Evolutionary conservation across 2,888 invertebrate genomes (phyloP).

Genomic region (Baccha elongata): DNA sequence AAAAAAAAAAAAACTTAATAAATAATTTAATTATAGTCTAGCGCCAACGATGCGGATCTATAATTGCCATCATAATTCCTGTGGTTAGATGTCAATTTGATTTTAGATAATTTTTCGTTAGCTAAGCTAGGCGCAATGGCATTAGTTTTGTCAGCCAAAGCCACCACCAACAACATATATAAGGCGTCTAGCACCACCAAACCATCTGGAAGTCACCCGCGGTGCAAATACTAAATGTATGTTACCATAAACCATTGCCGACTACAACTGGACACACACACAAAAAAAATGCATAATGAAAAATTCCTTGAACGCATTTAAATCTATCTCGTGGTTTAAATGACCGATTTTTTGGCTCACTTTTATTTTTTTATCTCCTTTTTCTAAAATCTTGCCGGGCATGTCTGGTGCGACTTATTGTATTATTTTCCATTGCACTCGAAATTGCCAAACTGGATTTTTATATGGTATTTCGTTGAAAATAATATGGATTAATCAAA

Average conservation of each 20-base stretch:
- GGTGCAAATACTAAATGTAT: constrained; percentile 30
- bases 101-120: constrained; percentile 57
- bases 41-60: constrained; percentile 57
- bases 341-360: constrained; percentile 21
- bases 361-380: not conserved
- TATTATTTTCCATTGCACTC: not conserved
- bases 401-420: constrained; percentile 1
- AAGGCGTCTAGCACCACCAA: too few relatives aligned
- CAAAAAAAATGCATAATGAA: not conserved
- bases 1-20: constrained; percentile 13
- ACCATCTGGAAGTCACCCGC: constrained; percentile 42
- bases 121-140: not conserved
- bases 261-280: not conserved
- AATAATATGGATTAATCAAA: too few relatives aligned
- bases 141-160: constrained; percentile 39
- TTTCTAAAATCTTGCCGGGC: constrained; percentile 30
- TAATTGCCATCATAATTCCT: constrained; percentile 67
- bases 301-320: constrained; percentile 62
- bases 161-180: constrained; percentile 9
- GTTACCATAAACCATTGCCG: not conserved
- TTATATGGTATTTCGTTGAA: not conserved
- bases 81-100: constrained; percentile 69
- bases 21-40: constrained; percentile 64
- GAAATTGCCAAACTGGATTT: constrained; percentile 1
- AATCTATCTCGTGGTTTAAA: constrained; percentile 16